Base-by-base conservation (phyloP, 2,797 vertebrate species). In the Sebastolobus altivelis region DNA sequence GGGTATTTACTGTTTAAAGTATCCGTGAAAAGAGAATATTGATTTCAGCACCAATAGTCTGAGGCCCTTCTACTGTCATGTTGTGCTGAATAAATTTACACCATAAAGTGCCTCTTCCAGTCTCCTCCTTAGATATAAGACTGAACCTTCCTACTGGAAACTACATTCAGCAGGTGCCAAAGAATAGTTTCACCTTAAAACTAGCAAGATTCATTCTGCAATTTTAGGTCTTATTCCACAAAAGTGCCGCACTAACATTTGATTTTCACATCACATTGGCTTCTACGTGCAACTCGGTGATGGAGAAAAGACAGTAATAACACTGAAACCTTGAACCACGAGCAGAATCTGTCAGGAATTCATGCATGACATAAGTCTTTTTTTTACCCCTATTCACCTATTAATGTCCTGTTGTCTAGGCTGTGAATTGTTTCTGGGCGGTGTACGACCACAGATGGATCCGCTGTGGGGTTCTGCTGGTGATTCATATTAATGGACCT, bases 401-500 rank as follows among this genome's bases (percentile, higher is more conserved):
- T 89, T 88, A 91, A 86, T 82, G 85, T 80, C 84, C 79, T 61
- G 79, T 90, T 89, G 84, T 88, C 85, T 69, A 14, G 85, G 66
- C 78, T 87, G 82, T 82, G 85, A 91, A 90, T 92, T 81, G 89
- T 90, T 91, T 85, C 83, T 88, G 88, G 83, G 88, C 25, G 31
- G 72, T 77, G 82, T 82, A 84, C 75, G 58, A 71, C 86, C 88
- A 88, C 88, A 94, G 93, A 94, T 93, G 90, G 93, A 90, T 90
- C 92, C 92, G 59, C 93, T 87, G 90, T 92, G 91, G 91, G 92
- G 89, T 90, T 94, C 90, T 92, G 90, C 89, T 91, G 84, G 87
- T 94, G 93, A 96, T 95, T 95, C 87, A 93, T 94, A 92, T 95
- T 94, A 91, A 94, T 94, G 90, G 92, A 60, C 82, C 86, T 92